phyloP scores from a whole-genome alignment of 2,888 invertebrate genomes.

The Yponomeuta evonymella region DNA sequence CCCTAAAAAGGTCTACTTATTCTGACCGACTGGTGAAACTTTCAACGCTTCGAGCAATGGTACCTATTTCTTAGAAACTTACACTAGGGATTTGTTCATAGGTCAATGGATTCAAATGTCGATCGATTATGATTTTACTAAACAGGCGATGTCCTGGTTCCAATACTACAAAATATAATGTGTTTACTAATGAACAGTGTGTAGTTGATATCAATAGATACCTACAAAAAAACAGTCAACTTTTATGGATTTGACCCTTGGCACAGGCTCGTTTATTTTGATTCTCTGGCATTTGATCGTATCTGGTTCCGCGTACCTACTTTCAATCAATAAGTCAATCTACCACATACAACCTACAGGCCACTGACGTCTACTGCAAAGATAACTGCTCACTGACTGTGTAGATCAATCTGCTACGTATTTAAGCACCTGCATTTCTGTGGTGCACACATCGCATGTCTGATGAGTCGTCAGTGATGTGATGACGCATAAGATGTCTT shows the following conservation, averaged over 20 bases:
- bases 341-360: too few relatives aligned
- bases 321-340: not conserved
- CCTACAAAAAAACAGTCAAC: not conserved
- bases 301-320: constrained; percentile 16
- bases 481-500: not conserved
- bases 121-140: too few relatives aligned
- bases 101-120: too few relatives aligned
- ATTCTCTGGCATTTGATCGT: constrained; percentile 2
- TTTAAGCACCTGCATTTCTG: not conserved
- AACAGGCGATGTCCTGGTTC: not conserved
- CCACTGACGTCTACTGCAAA: too few relatives aligned
- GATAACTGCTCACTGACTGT: too few relatives aligned
- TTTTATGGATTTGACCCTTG: not conserved
- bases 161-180: not conserved
- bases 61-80: too few relatives aligned
- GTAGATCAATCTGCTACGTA: not conserved
- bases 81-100: too few relatives aligned
- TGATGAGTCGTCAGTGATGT: not conserved
- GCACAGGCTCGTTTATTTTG: not conserved
- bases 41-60: too few relatives aligned
- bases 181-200: not conserved
- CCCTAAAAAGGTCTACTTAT: too few relatives aligned
- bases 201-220: not conserved
- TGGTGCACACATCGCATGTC: not conserved
- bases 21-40: too few relatives aligned